These are phyloP conservation scores for Lagocephalus sceleratus DNA, from an alignment of 2,797 vertebrate species.

Conservation along the genomic window DNA sequence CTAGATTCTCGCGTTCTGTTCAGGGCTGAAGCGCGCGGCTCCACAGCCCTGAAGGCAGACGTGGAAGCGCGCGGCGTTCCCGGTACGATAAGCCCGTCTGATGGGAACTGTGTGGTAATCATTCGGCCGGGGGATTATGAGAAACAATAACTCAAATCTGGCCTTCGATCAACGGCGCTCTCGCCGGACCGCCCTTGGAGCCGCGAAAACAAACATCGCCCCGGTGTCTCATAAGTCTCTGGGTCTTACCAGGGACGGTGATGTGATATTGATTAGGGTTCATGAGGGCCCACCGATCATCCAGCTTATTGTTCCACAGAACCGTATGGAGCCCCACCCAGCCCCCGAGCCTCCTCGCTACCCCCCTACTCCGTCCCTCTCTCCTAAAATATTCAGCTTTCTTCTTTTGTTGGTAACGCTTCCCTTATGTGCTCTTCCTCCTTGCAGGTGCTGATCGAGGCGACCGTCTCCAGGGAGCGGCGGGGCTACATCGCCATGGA, in stretches of 20 bases:
- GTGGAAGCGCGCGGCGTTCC: neutral
- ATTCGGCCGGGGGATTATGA: constrained; percentile 65
- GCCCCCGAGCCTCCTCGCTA: constrained; percentile 55
- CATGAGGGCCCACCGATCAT: constrained; percentile 59
- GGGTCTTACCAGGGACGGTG: constrained; percentile 65
- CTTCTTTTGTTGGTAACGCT: constrained; percentile 12
- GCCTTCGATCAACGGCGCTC: constrained; percentile 55
- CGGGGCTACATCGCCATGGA: constrained; percentile 93
- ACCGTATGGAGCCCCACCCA: constrained; percentile 44
- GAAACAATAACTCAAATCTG: constrained; percentile 69
- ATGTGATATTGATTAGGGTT: constrained; percentile 81
- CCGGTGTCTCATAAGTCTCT: constrained; percentile 71
- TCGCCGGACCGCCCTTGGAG: constrained; percentile 60
- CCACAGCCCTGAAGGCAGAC: too few relatives aligned
- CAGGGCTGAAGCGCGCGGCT: too few relatives aligned
- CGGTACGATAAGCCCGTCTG: constrained; percentile 29
- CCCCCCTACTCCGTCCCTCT: constrained; percentile 52
- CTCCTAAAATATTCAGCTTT: constrained; percentile 13
- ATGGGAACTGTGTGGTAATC: constrained; percentile 55
- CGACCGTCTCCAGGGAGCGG: constrained; percentile 84
- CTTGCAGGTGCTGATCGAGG: constrained; percentile 91
- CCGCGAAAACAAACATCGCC: constrained; percentile 68
- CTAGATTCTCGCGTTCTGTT: too few relatives aligned
- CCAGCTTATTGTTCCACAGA: constrained; percentile 69
- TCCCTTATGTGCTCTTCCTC: constrained; percentile 38